A percentile compares a stretch with the other conserved stretches of the same genome.
Conservation (phyloP, 1,140 invertebrate species). For the Proales similis region DNA sequence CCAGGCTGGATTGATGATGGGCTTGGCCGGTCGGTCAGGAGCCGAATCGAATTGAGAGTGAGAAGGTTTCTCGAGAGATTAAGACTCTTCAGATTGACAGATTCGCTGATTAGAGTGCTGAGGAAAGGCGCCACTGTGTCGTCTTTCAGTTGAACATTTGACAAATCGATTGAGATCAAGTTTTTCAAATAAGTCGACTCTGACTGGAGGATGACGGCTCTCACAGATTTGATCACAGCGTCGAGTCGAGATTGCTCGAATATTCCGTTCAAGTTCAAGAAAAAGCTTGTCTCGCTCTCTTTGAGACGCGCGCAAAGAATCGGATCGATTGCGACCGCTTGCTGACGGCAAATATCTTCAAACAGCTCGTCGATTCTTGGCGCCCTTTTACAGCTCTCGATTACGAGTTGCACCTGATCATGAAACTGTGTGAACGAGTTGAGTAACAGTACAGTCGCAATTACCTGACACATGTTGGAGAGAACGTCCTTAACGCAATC, state of each 20-base stretch:
- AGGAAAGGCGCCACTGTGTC: neutral
- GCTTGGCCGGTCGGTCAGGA: too few species aligned
- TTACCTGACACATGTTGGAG: slow-evolving; percentile 21
- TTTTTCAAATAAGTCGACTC: slow-evolving; percentile 3
- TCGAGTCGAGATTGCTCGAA: neutral
- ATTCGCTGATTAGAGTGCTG: slow-evolving; percentile 8
- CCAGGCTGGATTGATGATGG: slow-evolving; percentile 1
- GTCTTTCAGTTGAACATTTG: slow-evolving; percentile 11
- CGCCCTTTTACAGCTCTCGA: slow-evolving; percentile 1
- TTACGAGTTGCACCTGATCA: slow-evolving; percentile 25
- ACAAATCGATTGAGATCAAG: slow-evolving; percentile 12
- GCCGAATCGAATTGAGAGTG: slow-evolving; percentile 16
- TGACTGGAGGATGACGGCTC: neutral
- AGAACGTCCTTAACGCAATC: slow-evolving; percentile 32
- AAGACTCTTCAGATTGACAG: neutral
- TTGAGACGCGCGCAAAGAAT: neutral
- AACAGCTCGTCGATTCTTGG: slow-evolving; percentile 19
- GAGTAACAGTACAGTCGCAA: too few species aligned
- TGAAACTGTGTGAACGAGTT: too few species aligned
- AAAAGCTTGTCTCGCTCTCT: slow-evolving; percentile 14
- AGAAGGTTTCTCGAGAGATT: slow-evolving; percentile 16
- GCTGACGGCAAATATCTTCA: neutral
- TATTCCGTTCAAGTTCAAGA: neutral
- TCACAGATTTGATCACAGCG: slow-evolving; percentile 4
- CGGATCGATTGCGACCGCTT: neutral